Evolutionary conservation across 2,113 vertebrate species (phyloP).

Genomic region (Arizona elegans): DNA sequence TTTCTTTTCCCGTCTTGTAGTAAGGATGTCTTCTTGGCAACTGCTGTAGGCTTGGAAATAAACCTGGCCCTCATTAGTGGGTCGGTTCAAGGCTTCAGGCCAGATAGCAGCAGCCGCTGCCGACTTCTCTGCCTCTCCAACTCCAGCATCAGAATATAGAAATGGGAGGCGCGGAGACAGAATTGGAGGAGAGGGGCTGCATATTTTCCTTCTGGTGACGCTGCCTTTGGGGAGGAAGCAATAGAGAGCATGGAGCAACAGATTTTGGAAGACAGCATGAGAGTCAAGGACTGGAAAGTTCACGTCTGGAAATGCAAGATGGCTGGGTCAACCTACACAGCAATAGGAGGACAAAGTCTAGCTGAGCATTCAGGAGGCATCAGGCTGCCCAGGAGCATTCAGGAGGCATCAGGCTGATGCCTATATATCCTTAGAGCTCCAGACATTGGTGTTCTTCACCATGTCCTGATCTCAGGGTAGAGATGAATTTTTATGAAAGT

Average conservation of each 20-base stretch:
- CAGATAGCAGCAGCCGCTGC: not conserved
- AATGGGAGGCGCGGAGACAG: not conserved
- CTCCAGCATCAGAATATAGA: not conserved
- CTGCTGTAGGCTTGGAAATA: not conserved
- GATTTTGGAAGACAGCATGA: not conserved
- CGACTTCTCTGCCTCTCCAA: not conserved
- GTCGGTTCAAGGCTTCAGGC: not conserved
- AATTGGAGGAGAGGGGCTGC: not conserved
- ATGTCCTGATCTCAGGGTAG: fast-evolving
- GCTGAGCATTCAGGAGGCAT: not conserved
- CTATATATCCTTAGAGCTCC: not conserved
- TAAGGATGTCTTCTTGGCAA: not conserved
- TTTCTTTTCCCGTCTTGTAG: not conserved
- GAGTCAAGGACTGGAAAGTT: not conserved
- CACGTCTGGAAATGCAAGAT: not conserved
- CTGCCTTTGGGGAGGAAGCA: not conserved
- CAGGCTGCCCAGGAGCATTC: not conserved
- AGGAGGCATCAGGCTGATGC: not conserved
- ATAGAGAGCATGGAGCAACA: not conserved
- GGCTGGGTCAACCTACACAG: not conserved
- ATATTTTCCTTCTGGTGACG: not conserved
- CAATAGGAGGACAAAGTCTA: not conserved
- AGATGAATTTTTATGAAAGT: not conserved
- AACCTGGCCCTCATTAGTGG: constrained; percentile 3
- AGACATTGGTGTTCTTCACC: not conserved